Percentiles rank a stretch among this genome's conserved stretches.
Evolutionary conservation across 35 echinoderm and acorn worm genomes (phyloP).

Genomic region (Ptychodera flava): DNA sequence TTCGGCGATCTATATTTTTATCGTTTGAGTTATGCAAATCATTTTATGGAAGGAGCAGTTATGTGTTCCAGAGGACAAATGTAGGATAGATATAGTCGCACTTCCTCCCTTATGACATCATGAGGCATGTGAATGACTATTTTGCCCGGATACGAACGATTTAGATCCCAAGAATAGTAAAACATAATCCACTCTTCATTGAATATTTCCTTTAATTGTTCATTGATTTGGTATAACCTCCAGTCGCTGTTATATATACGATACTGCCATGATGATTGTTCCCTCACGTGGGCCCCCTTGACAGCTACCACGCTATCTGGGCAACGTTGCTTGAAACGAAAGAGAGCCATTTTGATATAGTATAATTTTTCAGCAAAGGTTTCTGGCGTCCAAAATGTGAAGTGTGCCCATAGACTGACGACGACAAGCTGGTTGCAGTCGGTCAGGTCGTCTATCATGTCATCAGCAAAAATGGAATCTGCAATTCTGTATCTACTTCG

Average conservation of each 20-base stretch:
- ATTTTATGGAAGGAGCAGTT: too few species aligned
- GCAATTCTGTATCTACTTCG: too few species aligned
- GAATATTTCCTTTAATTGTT: conserved; percentile 7
- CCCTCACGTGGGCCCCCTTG: conserved; percentile 25
- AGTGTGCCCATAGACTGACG: conserved; percentile 45
- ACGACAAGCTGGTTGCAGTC: conserved; percentile 22
- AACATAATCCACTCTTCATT: conserved; percentile 1
- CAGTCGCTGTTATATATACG: conserved; percentile 16
- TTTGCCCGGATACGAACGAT: conserved; percentile 14
- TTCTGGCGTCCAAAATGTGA: conserved; percentile 21
- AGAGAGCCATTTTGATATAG: conserved; percentile 15
- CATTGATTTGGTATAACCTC: background rate
- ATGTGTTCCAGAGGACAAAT: conserved; percentile 9
- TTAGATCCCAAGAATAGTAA: conserved; percentile 39
- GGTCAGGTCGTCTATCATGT: conserved; percentile 8
- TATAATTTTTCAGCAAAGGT: conserved; percentile 5
- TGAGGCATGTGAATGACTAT: conserved; percentile 35
- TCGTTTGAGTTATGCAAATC: too few species aligned
- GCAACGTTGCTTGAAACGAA: conserved; percentile 12
- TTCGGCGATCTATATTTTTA: too few species aligned
- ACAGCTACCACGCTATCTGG: conserved; percentile 14
- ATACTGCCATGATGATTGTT: background rate
- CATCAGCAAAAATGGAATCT: conserved; percentile 1
- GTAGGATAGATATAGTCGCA: conserved; percentile 15
- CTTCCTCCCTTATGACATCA: conserved; percentile 16